These are phyloP conservation scores for Aurelia aurita DNA, from an alignment of 30 jellyfish, hydroid and myxozoan genomes.

Conservation along the genomic window DNA sequence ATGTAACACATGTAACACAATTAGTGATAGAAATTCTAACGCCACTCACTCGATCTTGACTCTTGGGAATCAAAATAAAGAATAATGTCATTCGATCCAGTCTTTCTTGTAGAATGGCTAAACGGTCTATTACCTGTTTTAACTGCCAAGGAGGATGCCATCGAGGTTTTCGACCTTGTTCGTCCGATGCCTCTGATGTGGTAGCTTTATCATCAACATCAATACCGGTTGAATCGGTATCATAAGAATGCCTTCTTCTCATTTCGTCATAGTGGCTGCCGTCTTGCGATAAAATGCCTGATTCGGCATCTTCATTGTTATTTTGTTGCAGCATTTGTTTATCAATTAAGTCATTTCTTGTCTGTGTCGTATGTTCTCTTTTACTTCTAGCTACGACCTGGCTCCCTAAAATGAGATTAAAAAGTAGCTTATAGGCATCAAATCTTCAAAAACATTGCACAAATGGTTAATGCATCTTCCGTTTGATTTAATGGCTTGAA, in stretches of 20 bases:
- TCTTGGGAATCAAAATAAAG: too few species aligned
- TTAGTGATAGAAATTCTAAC: too few species aligned
- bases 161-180: conserved; percentile 73
- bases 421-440: too few species aligned
- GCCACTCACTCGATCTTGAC: too few species aligned
- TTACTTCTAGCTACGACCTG: conserved; percentile 56
- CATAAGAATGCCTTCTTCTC: conserved; percentile 37
- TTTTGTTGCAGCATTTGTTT: conserved; percentile 1
- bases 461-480: too few species aligned
- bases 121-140: conserved; percentile 69
- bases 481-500: too few species aligned
- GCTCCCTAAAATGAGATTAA: conserved; percentile 23
- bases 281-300: background rate
- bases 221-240: conserved; percentile 55
- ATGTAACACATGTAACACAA: too few species aligned
- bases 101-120: too few species aligned
- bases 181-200: conserved; percentile 27
- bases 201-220: conserved; percentile 43
- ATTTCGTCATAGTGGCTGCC: conserved; percentile 8
- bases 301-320: background rate
- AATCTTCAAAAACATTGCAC: background rate
- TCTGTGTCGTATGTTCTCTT: conserved; percentile 16
- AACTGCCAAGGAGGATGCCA: conserved; percentile 99
- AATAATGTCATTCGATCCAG: too few species aligned
- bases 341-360: conserved; percentile 58